Evolutionary conservation across 2,113 vertebrate species (phyloP).

Genomic region (Asarcornis scutulata): DNA sequence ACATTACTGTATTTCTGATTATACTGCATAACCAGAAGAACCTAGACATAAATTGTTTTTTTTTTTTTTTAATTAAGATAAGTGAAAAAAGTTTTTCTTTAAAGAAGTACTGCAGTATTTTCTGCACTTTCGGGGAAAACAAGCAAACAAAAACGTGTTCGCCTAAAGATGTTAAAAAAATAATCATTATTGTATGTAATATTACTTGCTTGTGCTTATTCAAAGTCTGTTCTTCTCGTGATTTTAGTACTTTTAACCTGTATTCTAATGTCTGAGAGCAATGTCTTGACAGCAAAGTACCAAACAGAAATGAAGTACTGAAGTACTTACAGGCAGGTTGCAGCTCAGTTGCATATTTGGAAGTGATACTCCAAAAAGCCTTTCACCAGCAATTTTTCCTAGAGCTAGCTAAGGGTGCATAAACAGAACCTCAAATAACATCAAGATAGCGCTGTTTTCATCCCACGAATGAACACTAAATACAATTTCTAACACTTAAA

Average conservation of each 20-base stretch:
- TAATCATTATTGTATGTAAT: not conserved
- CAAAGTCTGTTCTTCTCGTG: not conserved
- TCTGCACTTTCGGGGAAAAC: not conserved
- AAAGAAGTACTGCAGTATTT: not conserved
- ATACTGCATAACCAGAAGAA: not conserved
- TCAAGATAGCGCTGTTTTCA: not conserved
- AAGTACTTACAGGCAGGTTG: fast-evolving
- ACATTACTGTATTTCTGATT: not conserved
- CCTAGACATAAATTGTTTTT: not conserved
- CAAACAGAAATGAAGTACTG: not conserved
- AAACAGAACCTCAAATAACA: not conserved
- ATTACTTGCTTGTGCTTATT: not conserved
- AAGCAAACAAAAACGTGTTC: not conserved
- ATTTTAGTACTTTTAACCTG: not conserved
- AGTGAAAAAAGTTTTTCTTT: not conserved
- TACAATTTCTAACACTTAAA: not conserved
- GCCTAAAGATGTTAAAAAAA: not conserved
- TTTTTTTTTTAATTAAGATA: not conserved
- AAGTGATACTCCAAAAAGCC: not conserved
- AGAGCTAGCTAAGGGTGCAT: fast-evolving
- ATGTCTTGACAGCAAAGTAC: not conserved
- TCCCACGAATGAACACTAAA: not conserved
- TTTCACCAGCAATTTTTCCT: not conserved
- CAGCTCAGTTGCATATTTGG: not conserved
- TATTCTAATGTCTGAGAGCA: not conserved